A percentile compares a stretch with the other conserved stretches of the same genome.
Conservation (phyloP, 2,797 vertebrate genomes). For the Apogon hyalosoma region DNA sequence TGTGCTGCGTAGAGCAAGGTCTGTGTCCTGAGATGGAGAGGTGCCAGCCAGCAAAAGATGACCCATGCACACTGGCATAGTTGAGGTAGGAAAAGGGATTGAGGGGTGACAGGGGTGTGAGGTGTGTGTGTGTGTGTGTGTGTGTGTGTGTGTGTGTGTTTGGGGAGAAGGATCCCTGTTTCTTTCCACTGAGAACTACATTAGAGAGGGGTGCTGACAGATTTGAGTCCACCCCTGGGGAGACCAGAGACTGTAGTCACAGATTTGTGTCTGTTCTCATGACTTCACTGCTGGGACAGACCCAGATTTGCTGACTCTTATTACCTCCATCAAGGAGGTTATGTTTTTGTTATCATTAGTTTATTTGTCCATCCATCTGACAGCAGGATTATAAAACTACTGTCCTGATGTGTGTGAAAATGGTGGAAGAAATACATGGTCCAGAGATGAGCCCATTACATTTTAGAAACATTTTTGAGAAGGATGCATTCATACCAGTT, state of each 20-base stretch:
- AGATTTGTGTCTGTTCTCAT: conserved; percentile 71
- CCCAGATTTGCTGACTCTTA: conserved; percentile 52
- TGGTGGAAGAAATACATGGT: background rate
- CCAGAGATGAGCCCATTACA: background rate
- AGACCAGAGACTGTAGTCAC: conserved; percentile 45
- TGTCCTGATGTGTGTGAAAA: background rate
- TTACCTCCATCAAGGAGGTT: conserved; percentile 12
- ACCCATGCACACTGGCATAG: conserved; percentile 47
- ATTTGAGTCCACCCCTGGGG: conserved; percentile 51
- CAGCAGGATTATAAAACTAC: conserved; percentile 4
- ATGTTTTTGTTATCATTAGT: conserved; percentile 4
- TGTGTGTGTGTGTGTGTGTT: conserved; percentile 26
- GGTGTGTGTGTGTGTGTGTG: conserved; percentile 18
- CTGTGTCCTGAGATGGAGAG: conserved; percentile 54
- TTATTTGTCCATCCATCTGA: background rate
- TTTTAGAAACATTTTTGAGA: no score
- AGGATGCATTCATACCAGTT: no score
- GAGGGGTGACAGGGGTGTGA: conserved; percentile 22
- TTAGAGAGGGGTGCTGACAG: conserved; percentile 68
- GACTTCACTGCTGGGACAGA: conserved; percentile 64
- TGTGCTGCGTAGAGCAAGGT: conserved; percentile 36
- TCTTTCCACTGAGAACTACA: conserved; percentile 51
- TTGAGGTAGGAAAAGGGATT: conserved; percentile 39
- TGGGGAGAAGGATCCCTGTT: conserved; percentile 38
- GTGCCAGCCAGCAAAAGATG: conserved; percentile 61